phyloP scores from a whole-genome alignment of 2,113 vertebrate species.

The Uropsilus gracilis region DNA sequence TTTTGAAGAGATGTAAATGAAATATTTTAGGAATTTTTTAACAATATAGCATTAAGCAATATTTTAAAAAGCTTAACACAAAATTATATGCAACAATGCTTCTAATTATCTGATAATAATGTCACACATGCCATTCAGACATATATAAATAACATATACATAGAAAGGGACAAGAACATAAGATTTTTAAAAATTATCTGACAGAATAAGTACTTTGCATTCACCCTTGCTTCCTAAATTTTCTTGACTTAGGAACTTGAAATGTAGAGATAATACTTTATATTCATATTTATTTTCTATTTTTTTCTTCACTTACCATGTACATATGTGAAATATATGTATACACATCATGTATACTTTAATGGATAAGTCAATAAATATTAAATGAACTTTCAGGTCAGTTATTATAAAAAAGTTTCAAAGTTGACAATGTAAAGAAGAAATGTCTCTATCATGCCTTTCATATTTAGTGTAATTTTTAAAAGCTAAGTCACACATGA shows the following conservation, averaged over 20 bases:
- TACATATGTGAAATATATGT: neutral
- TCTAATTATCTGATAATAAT: neutral
- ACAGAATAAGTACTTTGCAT: neutral
- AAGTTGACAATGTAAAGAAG: neutral
- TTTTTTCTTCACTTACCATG: neutral
- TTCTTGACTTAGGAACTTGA: neutral
- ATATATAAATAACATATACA: neutral
- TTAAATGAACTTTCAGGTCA: conserved; percentile 23
- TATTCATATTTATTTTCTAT: neutral
- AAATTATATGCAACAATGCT: neutral
- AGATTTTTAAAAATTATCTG: neutral
- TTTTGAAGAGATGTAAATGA: conserved; percentile 58
- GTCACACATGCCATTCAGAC: neutral
- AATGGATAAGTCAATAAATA: neutral
- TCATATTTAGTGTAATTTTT: neutral
- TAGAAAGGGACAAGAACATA: neutral
- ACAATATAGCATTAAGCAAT: neutral
- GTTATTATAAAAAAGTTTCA: neutral
- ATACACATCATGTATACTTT: neutral
- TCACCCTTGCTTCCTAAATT: neutral
- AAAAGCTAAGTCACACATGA: neutral
- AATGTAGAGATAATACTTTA: neutral
- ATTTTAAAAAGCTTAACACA: conserved; percentile 17
- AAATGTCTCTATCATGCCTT: conserved; percentile 1
- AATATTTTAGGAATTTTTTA: conserved; percentile 3